A percentile compares a stretch with the other conserved stretches of the same genome.
These are phyloP conservation scores for Thalassophryne amazonica DNA, from an alignment of 2,797 vertebrate species.

Conservation along the genomic window DNA sequence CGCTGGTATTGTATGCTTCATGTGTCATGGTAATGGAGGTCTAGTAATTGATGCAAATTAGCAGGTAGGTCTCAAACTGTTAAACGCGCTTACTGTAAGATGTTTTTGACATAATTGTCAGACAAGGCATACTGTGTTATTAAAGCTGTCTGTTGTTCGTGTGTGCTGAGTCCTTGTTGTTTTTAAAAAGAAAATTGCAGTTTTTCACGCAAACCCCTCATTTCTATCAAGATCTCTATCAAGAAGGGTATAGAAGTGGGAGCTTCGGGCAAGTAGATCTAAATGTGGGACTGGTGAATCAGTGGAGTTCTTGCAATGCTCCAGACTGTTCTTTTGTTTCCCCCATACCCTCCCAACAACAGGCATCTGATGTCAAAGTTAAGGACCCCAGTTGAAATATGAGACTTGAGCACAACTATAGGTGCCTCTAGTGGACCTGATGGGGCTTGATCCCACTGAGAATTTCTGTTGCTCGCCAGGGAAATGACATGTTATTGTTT, in stretches of 20 bases:
- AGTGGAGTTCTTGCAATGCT: conserved; percentile 14
- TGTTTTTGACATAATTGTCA: conserved; percentile 3
- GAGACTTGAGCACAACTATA: no score
- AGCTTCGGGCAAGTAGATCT: conserved; percentile 29
- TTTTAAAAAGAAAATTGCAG: conserved; percentile 17
- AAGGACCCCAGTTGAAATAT: neutral
- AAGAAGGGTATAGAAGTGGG: conserved; percentile 9
- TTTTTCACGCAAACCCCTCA: neutral
- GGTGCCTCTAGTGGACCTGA: no score
- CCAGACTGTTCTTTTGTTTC: neutral
- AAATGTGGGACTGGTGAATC: conserved; percentile 33
- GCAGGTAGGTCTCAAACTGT: neutral
- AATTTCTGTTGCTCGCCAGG: no score
- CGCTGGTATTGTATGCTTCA: neutral
- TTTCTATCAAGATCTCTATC: conserved; percentile 20
- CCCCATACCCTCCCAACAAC: no score
- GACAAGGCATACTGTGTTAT: neutral
- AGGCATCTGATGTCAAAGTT: no score
- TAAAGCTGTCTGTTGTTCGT: conserved; percentile 1
- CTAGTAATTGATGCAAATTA: neutral
- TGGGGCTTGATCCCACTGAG: no score
- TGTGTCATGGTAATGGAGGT: neutral
- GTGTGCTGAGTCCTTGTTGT: conserved; percentile 7
- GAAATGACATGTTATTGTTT: no score
- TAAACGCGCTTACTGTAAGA: conserved; percentile 1